Percentiles rank a stretch among this genome's conserved stretches.
phyloP scores from a whole-genome alignment of 2,113 vertebrate genomes.

The Pomatostomus ruficeps region DNA sequence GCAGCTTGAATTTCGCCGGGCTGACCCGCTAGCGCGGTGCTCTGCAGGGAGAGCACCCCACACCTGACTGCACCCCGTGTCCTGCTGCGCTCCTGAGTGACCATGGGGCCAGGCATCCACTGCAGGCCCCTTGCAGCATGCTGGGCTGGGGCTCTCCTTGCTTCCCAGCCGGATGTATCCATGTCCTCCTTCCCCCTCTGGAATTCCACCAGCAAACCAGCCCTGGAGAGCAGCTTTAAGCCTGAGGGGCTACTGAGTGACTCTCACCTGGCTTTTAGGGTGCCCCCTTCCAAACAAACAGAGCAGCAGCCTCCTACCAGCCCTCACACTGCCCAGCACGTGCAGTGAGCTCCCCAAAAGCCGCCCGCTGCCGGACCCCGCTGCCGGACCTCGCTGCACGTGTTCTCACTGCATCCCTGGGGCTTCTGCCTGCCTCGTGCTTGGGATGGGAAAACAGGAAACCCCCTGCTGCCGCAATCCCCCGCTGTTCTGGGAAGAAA shows the following conservation, averaged over 20 bases:
- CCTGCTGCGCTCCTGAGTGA: neutral
- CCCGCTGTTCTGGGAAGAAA: neutral
- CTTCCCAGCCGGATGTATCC: neutral
- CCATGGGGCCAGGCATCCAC: neutral
- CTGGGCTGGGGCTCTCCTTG: neutral
- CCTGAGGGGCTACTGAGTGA: neutral
- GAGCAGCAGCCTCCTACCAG: neutral
- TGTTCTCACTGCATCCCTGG: neutral
- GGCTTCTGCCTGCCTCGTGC: neutral
- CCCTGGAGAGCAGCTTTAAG: neutral
- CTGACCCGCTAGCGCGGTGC: rapidly evolving
- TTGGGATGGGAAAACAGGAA: slow-evolving; percentile 30
- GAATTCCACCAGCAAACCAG: rapidly evolving
- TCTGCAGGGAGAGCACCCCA: neutral
- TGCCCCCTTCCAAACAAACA: neutral
- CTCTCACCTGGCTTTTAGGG: neutral
- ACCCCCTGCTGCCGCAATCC: neutral
- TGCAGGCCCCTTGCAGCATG: rapidly evolving
- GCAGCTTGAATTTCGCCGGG: neutral
- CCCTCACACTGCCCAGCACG: neutral
- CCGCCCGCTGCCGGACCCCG: rapidly evolving
- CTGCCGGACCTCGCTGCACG: rapidly evolving
- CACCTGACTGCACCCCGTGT: neutral
- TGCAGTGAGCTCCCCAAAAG: neutral
- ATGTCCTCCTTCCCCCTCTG: neutral